A percentile compares a stretch with the other conserved stretches of the same genome.
Conservation (phyloP, 2,113 vertebrate genomes). For the Rostratula benghalensis region DNA sequence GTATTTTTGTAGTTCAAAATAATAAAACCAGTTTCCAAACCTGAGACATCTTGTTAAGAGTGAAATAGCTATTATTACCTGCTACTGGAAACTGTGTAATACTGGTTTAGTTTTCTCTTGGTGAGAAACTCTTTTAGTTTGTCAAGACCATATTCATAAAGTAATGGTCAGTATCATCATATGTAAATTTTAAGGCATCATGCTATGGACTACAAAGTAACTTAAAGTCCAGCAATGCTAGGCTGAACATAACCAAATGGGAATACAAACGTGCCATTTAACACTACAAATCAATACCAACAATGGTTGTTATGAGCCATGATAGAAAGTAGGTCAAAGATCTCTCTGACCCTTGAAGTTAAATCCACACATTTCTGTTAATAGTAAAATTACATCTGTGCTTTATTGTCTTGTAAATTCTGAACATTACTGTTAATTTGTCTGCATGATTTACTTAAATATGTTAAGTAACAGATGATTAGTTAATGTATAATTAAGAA, state of each 20-base stretch:
- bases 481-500: not conserved
- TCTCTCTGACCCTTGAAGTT: not conserved
- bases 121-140: not conserved
- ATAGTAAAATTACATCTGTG: not conserved
- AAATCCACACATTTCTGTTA: not conserved
- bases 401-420: not conserved
- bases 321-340: not conserved
- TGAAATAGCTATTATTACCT: not conserved
- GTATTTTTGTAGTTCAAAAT: not conserved
- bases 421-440: not conserved
- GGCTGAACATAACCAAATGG: not conserved
- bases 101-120: not conserved
- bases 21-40: not conserved
- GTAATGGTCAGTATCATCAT: not conserved
- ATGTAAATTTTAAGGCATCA: not conserved
- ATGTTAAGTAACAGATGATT: not conserved
- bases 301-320: fast-evolving
- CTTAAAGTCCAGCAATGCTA: not conserved
- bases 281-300: not conserved
- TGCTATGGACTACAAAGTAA: not conserved
- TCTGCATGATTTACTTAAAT: not conserved
- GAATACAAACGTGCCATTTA: not conserved
- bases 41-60: not conserved
- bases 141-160: not conserved
- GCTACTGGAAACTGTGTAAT: not conserved